Base-by-base conservation (phyloP, 2,888 invertebrate species). In the Drosophila multiciliata region DNA sequence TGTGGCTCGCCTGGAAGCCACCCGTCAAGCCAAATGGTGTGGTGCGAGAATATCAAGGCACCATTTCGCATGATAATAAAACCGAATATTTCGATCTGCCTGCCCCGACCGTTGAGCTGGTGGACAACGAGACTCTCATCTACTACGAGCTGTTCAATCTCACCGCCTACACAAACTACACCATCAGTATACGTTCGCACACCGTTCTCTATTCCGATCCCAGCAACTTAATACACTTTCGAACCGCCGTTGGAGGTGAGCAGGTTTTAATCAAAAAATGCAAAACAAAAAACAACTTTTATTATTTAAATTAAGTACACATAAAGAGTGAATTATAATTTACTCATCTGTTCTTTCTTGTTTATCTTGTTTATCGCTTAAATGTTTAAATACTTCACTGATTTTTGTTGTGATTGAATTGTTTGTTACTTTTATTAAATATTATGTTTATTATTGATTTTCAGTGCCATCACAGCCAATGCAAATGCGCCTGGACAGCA, bases 11-110 rank as follows among this genome's bases (percentile, higher is more conserved):
- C 1, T 93, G 93, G 97, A 93, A 94, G 79, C 94, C 95, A 42
- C 98, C 98, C 1, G 87, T 93, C 2, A 93, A 94, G 29, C 94
- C 95, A 85, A 98, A 98, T 93, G 98, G 98, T 0, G 93, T 95
- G 26, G 94, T 97, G 61, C 89, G 91, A 9, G 53, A 74, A 6
- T 87, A 87, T 17, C 67, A 69, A 23, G 84, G 73, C 17, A 59
- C 48, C 40, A 55, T 64, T 42, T 57, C 49, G 1, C 69, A 65
- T 38, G 42, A 77, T 42, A 85, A 76, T 11, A 60, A 33, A 2
- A 77, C 65, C 12, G 71, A 73, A 4, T 36, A 67, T 7, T 80
- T 83, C 15, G 60, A 65, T 1, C 6, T 69, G 36, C 55, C 53
- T 6, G 82, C 76, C 3, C 50, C 58, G 1, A 57, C 82, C 26